Base-by-base conservation (phyloP, 2,888 invertebrate species). In the Cybosia mesomella region DNA sequence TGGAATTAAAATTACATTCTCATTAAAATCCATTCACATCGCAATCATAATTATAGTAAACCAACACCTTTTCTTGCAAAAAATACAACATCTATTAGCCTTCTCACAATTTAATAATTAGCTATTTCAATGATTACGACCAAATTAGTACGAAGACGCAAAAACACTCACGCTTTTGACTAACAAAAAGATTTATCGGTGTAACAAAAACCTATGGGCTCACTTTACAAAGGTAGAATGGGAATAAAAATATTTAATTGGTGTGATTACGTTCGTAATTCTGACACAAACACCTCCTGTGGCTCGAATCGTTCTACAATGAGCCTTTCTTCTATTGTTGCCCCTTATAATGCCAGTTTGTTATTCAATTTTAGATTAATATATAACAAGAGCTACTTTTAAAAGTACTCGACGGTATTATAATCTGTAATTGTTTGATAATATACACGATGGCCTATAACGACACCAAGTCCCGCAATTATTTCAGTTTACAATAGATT, bases 181-280 rank as follows among this genome's bases (percentile, higher is more conserved):
- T 60, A 67, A 72, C 73, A 75, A 74, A 82, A 73, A 75, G 68
- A 70, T 67, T 70, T 32, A 75, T 69, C 55, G 75, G 61, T 67
- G 63, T 28, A 58, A 64, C 28, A 70, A 72, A 69, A 58, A 59
- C 28, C 58, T 87, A 83, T 81, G 84, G 86, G 85, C 84, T 86
- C 81, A 79, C 77, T 71, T 72, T 74, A 79, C 84, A 93, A 92
- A 89, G 88, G 87, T 70, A 84, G 86, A 92, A 91, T 91, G 89
- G 90, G 90, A 92, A 93, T 88, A 89, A 92, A 93, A 93, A 92
- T 90, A 92, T 92, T 90, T 93, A 94, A 94, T 94, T 94, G 93
- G 92, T 87, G 89, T 93, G 90, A 93, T 94, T 93, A 92, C 84
- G 81, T 60, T 81, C 80, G 86, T 90, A 90, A 93, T 92, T 92